Percentiles rank a stretch among this genome's conserved stretches.
Evolutionary conservation across 35 echinoderm and acorn worm species (phyloP).

Genomic region (Ptychodera flava): DNA sequence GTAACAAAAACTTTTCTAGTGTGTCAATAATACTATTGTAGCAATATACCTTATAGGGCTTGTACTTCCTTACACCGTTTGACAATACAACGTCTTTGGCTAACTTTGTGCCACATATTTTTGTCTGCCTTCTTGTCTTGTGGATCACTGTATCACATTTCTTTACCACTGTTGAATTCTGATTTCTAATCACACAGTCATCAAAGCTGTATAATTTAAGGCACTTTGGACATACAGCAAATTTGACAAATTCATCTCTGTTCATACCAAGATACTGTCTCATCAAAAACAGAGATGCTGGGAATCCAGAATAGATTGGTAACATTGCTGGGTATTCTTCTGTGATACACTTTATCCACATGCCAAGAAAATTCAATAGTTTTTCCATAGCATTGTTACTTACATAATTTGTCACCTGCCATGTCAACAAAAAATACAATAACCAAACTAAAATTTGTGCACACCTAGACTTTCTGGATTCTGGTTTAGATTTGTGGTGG

Average conservation of each 20-base stretch:
- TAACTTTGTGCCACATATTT: neutral
- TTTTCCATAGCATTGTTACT: neutral
- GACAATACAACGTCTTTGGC: neutral
- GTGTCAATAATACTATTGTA: neutral
- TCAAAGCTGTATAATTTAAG: neutral
- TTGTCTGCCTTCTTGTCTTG: neutral
- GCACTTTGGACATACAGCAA: neutral
- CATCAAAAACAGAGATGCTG: neutral
- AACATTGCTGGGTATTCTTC: neutral
- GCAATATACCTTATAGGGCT: neutral
- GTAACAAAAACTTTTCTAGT: neutral
- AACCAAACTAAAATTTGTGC: neutral
- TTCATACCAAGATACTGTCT: neutral
- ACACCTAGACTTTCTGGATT: neutral
- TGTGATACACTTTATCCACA: neutral
- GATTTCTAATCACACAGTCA: neutral
- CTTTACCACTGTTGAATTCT: neutral
- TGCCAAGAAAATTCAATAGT: neutral
- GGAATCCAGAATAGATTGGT: neutral
- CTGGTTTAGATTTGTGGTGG: neutral
- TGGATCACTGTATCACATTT: neutral
- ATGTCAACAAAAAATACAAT: neutral
- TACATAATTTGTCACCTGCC: neutral
- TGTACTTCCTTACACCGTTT: neutral
- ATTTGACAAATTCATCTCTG: constrained; percentile 1